Conservation (phyloP, 2,113 vertebrate genomes). For the Chinchilla lanigera region DNA sequence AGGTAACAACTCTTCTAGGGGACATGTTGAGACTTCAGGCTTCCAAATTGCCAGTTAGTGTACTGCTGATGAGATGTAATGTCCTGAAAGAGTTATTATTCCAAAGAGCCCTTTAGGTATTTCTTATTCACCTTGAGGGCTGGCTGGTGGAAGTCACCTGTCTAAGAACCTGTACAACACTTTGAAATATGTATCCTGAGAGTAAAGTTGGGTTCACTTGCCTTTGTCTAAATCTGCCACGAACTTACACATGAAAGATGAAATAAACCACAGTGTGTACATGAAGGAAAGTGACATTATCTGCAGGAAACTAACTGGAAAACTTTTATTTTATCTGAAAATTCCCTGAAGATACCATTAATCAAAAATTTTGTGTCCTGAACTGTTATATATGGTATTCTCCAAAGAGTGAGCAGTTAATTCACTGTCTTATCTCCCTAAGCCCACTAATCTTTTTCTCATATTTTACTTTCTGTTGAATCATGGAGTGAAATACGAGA, state of each 20-base stretch:
- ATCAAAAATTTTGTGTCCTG: slow-evolving; percentile 68
- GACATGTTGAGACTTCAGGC: slow-evolving; percentile 21
- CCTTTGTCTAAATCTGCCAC: slow-evolving; percentile 68
- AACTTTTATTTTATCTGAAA: slow-evolving; percentile 70
- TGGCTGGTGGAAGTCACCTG: slow-evolving; percentile 51
- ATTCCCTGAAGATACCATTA: slow-evolving; percentile 60
- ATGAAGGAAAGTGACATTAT: slow-evolving; percentile 63
- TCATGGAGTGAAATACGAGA: slow-evolving; percentile 42
- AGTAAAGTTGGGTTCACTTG: slow-evolving; percentile 60
- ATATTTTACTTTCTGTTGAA: slow-evolving; percentile 59
- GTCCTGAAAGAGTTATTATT: slow-evolving; percentile 63
- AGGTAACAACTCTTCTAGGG: slow-evolving; percentile 51
- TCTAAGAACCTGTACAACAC: slow-evolving; percentile 36
- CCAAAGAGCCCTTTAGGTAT: slow-evolving; percentile 60
- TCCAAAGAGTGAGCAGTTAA: slow-evolving; percentile 62
- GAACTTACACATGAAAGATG: slow-evolving; percentile 57
- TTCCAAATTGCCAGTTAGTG: slow-evolving; percentile 72
- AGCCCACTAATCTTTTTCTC: slow-evolving; percentile 47
- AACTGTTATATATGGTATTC: slow-evolving; percentile 39
- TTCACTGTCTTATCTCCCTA: slow-evolving; percentile 66
- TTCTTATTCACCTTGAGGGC: slow-evolving; percentile 71
- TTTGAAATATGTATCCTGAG: slow-evolving; percentile 73
- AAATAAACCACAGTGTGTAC: slow-evolving; percentile 61
- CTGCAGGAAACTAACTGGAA: slow-evolving; percentile 74
- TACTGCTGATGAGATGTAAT: slow-evolving; percentile 48